Evolutionary conservation across 2,797 vertebrate genomes (phyloP), one percentile per base, ranked within the genome.

Genomic region (Furcifer pardalis): DNA sequence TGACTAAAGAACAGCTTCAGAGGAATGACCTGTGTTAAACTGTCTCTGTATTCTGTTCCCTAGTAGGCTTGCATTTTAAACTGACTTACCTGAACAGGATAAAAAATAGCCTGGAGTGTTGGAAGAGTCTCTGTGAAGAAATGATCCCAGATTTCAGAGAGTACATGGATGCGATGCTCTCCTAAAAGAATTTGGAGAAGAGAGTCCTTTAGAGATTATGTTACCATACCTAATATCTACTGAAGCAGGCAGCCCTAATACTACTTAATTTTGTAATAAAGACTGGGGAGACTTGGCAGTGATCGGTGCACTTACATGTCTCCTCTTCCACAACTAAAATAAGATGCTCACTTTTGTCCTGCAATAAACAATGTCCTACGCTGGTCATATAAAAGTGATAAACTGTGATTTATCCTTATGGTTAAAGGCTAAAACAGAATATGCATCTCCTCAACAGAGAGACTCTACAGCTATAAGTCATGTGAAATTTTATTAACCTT

Each of bases 31-130:
- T 19, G 1, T 32, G 23, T 8, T 37, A 76, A 77, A 1, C 27
- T 82, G 60, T 12, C 77, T 62, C 21, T 65, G 65, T 42, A 37
- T 3, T 85, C 46, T 73, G 60, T 59, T 62, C 49, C 12, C 69
- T 83, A 40, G 59, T 32, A 23, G 79, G 63, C 40, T 23, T 80
- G 23, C 75, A 81, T 77, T 75, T 72, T 66, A 81, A 84, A 4
- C 37, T 91, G 78, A 84, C 91, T 95, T 95, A 99, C 98, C 97
- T 99, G 98, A 79, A 99, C 97, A 0, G 98, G 98, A 92, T 99
- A 98, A 95, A 99, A 99, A 94, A 99, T 98, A 69, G 98, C 98
- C 95, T 99, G 98, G 84, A 99, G 97, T 0, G 97, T 98, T 49
- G 98, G 98, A 78, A 99, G 96, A 68, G 97, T 98, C 93, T 99